These are phyloP conservation scores for Pedetes capensis DNA, from an alignment of 2,113 vertebrate species.

Conservation along the genomic window DNA sequence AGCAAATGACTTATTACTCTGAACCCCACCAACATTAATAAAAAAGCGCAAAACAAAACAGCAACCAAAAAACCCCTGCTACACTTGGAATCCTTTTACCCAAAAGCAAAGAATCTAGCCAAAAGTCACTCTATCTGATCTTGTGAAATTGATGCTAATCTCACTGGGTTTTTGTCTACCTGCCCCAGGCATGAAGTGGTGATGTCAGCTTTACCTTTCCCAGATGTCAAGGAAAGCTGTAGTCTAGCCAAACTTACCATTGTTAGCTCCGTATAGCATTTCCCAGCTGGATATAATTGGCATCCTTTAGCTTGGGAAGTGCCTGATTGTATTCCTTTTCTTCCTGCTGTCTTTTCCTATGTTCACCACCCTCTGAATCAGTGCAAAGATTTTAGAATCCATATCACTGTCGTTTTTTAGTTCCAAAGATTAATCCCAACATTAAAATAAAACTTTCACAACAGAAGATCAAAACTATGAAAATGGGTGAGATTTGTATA, in stretches of 20 bases:
- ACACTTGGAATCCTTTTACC: slow-evolving; percentile 31
- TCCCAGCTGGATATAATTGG: slow-evolving; percentile 39
- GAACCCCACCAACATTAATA: too few species aligned
- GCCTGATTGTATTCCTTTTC: neutral
- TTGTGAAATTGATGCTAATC: slow-evolving; percentile 37
- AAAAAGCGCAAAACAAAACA: too few species aligned
- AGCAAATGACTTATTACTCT: too few species aligned
- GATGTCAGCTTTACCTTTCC: slow-evolving; percentile 57
- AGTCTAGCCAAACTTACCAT: neutral
- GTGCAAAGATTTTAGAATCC: slow-evolving; percentile 20
- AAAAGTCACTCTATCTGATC: slow-evolving; percentile 6
- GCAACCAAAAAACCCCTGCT: too few species aligned
- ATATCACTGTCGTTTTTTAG: neutral
- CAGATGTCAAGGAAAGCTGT: slow-evolving; percentile 50
- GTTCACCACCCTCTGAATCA: neutral
- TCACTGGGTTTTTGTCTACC: slow-evolving; percentile 33
- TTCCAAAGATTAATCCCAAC: neutral
- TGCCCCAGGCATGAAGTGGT: slow-evolving; percentile 18
- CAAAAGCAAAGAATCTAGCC: neutral
- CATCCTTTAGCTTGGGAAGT: slow-evolving; percentile 29
- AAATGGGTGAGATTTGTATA: neutral
- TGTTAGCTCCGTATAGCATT: neutral
- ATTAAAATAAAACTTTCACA: neutral
- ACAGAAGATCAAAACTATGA: slow-evolving; percentile 13
- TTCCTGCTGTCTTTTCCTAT: neutral